Evolutionary conservation across 2,113 vertebrate genomes (phyloP).

Genomic region (Carlito syrichta): DNA sequence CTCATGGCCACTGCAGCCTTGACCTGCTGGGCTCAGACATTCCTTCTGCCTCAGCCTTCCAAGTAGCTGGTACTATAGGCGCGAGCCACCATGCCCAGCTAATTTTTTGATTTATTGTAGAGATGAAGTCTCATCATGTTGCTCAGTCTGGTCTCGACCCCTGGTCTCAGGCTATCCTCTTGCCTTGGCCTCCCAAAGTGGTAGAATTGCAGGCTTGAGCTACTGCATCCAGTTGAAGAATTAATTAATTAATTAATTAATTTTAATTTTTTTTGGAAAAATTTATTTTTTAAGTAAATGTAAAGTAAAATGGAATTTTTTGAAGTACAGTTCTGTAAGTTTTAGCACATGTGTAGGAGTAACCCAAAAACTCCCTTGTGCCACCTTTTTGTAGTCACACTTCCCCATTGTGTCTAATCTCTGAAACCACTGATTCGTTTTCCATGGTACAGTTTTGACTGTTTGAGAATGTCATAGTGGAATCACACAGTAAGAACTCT

Average conservation of each 20-base stretch:
- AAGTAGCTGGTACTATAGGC: neutral
- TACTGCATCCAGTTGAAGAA: neutral
- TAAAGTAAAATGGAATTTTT: neutral
- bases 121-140: neutral
- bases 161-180: neutral
- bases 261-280: no score
- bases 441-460: neutral
- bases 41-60: neutral
- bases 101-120: neutral
- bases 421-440: neutral
- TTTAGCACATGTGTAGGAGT: neutral
- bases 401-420: neutral
- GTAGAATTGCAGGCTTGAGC: neutral
- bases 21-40: neutral
- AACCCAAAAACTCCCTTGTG: neutral
- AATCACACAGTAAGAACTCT: neutral
- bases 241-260: no score
- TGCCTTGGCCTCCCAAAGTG: neutral
- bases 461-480: neutral
- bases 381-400: neutral
- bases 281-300: neutral
- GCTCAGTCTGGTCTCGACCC: neutral
- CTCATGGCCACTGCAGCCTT: neutral
- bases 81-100: no score
- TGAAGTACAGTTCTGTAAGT: neutral